phyloP scores from a whole-genome alignment of 2,888 invertebrate genomes.

The Mythimna albipuncta region DNA sequence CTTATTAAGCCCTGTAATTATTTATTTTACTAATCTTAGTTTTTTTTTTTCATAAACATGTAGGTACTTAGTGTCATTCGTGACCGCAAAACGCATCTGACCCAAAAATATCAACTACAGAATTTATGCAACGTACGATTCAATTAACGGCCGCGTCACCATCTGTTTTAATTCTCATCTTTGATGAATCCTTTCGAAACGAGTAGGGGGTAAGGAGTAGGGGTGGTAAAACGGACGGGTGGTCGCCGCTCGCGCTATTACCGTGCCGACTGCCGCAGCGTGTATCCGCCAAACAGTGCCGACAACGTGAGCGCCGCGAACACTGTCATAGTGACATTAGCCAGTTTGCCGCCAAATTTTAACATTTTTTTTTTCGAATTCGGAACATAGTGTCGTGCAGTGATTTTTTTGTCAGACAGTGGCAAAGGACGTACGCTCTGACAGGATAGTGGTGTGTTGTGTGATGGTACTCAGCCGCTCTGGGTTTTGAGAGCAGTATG shows the following conservation, averaged over 20 bases:
- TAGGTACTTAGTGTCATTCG: conserved; percentile 9
- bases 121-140: conserved; percentile 81
- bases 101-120: conserved; percentile 62
- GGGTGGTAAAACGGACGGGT: conserved; percentile 88
- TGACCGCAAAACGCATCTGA: conserved; percentile 58
- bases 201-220: conserved; percentile 86
- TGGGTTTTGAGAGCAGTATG: conserved; percentile 86
- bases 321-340: conserved; percentile 69
- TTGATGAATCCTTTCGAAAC: conserved; percentile 86
- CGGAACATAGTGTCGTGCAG: conserved; percentile 71
- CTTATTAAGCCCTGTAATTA: too few relatives aligned
- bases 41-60: too few relatives aligned
- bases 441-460: conserved; percentile 81
- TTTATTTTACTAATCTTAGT: too few relatives aligned
- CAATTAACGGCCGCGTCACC: conserved; percentile 75
- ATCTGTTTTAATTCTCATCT: conserved; percentile 76
- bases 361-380: conserved; percentile 49
- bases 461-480: conserved; percentile 88
- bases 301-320: conserved; percentile 38
- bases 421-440: conserved; percentile 71
- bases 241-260: conserved; percentile 81
- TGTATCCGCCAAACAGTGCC: conserved; percentile 74
- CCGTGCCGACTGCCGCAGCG: conserved; percentile 79
- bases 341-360: conserved; percentile 54
- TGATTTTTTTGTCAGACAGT: conserved; percentile 69